A percentile compares a stretch with the other conserved stretches of the same genome.
phyloP scores from a whole-genome alignment of 1,140 invertebrate genomes.

The Acyrthosiphon pisum region DNA sequence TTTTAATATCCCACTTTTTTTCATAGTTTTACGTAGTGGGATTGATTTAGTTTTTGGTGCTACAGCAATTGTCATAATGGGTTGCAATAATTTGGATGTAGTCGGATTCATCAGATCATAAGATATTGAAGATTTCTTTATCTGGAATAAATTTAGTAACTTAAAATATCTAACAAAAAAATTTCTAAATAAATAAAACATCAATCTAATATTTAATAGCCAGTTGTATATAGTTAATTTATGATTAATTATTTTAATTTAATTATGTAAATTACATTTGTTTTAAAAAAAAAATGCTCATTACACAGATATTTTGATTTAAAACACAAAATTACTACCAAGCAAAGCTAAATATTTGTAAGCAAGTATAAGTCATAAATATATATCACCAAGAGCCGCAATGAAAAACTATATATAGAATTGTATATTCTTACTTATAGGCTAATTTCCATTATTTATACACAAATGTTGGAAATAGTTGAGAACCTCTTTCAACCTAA shows the following conservation, averaged over 20 bases:
- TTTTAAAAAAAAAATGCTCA: neutral
- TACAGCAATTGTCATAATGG: slow-evolving; percentile 22
- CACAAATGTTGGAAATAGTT: slow-evolving; percentile 49
- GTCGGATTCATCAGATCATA: slow-evolving; percentile 48
- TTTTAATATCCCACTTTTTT: slow-evolving; percentile 48
- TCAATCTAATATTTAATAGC: slow-evolving; percentile 2
- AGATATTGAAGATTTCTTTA: slow-evolving; percentile 36
- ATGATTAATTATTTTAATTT: neutral
- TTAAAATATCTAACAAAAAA: neutral
- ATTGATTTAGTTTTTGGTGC: slow-evolving; percentile 3
- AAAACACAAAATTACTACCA: neutral
- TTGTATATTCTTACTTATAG: slow-evolving; percentile 50
- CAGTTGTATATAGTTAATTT: neutral
- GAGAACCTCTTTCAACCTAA: slow-evolving; percentile 50
- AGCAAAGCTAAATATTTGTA: slow-evolving; percentile 47
- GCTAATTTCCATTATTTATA: slow-evolving; percentile 47
- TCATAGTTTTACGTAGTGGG: slow-evolving; percentile 38
- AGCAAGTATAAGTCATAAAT: neutral
- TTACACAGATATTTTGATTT: neutral
- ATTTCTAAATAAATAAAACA: neutral
- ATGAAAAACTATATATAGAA: slow-evolving; percentile 36
- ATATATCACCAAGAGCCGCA: slow-evolving; percentile 2
- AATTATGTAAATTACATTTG: neutral
- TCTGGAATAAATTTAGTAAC: neutral
- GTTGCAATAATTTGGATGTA: slow-evolving; percentile 44